Evolutionary conservation across 2,888 invertebrate species (phyloP).

Genomic region (Enchytraeus crypticus): DNA sequence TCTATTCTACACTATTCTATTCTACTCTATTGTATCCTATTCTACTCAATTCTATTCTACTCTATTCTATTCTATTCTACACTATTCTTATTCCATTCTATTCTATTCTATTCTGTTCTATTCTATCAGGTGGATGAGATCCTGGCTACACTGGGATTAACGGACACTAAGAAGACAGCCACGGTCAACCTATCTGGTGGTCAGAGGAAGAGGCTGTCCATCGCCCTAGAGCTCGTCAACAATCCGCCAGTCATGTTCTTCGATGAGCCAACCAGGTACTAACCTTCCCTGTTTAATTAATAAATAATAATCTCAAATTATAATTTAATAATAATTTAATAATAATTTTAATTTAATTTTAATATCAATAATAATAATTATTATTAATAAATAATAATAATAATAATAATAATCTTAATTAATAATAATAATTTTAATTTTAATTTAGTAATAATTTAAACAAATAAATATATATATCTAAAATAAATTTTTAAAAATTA

Average conservation of each 20-base stretch:
- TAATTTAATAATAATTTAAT: no score
- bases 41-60: neutral
- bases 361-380: no score
- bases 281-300: no score
- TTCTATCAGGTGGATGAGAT: constrained; percentile 42
- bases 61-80: no score
- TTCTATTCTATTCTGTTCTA: neutral
- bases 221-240: constrained; percentile 79
- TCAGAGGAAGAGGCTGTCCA: constrained; percentile 77
- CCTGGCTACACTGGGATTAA: constrained; percentile 70
- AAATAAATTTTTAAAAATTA: no score
- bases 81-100: neutral
- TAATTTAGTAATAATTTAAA: no score
- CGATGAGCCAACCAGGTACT: constrained; percentile 89
- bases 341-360: no score
- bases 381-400: no score
- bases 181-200: constrained; percentile 76
- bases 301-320: no score
- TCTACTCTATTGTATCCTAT: neutral
- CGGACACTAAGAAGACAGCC: constrained; percentile 64
- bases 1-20: neutral
- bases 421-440: no score
- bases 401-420: no score
- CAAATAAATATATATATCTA: no score
- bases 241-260: constrained; percentile 87